These are phyloP conservation scores for Neuroterus valhalla DNA, from an alignment of 1,140 invertebrate genomes.

Conservation along the genomic window DNA sequence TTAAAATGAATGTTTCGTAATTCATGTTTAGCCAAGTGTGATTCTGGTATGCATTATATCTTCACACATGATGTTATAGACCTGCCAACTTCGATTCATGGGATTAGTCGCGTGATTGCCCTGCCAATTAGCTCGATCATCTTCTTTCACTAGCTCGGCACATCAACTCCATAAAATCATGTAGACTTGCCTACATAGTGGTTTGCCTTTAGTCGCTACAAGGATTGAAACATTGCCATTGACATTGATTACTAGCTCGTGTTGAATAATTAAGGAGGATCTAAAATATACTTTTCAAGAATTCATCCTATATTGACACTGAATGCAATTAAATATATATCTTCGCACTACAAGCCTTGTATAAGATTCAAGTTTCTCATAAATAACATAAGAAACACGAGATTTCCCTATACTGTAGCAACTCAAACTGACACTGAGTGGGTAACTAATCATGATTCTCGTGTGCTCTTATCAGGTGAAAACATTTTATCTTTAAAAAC, in stretches of 20 bases:
- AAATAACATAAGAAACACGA: neutral
- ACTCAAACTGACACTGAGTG: neutral
- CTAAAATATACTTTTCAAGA: slow-evolving; percentile 5
- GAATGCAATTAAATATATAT: neutral
- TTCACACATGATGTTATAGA: slow-evolving; percentile 50
- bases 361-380: slow-evolving; percentile 21
- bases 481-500: neutral
- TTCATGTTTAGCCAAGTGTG: slow-evolving; percentile 44
- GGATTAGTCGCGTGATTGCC: slow-evolving; percentile 51
- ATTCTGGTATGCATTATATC: slow-evolving; percentile 20
- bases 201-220: slow-evolving; percentile 38
- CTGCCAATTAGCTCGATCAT: slow-evolving; percentile 59
- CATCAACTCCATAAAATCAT: slow-evolving; percentile 18
- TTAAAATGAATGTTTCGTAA: slow-evolving; percentile 19
- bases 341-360: neutral
- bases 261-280: slow-evolving; percentile 6
- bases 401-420: neutral
- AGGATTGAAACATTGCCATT: slow-evolving; percentile 46
- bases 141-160: slow-evolving; percentile 36
- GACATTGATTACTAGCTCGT: slow-evolving; percentile 48
- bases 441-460: neutral
- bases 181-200: slow-evolving; percentile 10
- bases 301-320: neutral
- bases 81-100: slow-evolving; percentile 58
- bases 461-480: neutral